Evolutionary conservation across 2,797 vertebrate genomes (phyloP), one percentile per base, ranked within the genome.

Genomic region (Pseudochromis fuscus): DNA sequence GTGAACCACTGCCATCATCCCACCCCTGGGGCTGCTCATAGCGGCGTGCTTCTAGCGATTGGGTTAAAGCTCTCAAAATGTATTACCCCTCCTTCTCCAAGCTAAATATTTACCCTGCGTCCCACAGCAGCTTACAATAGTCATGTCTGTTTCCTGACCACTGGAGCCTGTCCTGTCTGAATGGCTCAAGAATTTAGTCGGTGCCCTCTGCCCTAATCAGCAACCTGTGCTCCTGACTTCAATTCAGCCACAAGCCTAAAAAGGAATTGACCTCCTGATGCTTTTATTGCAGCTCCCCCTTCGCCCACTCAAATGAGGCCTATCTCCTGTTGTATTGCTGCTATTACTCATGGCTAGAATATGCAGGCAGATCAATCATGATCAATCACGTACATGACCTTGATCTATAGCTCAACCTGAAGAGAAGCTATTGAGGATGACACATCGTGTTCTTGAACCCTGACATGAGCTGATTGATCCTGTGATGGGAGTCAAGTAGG

Each of bases 61-160:
- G 82, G 80, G 79, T 74, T 78, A 77, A 88, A 91, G 74, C 85
- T 75, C 76, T 89, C 72, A 74, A 82, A 83, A 94, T 94, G 89
- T 94, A 95, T 92, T 92, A 88, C 88, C 80, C 84, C 82, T 92
- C 84, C 79, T 92, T 92, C 83, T 86, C 83, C 80, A 89, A 91
- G 73, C 91, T 94, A 94, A 95, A 94, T 94, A 94, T 95, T 95
- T 95, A 94, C 87, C 91, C 83, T 86, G 88, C 77, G 69, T 93
- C 89, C 88, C 87, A 74, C 81, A 88, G 90, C 89, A 93, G 91
- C 92, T 92, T 88, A 91, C 88, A 91, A 92, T 88, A 93, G 91
- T 88, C 88, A 71, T 81, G 90, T 91, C 89, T 90, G 77, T 87
- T 86, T 73, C 77, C 83, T 88, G 87, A 78, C 85, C 82, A 77